Base-by-base conservation (phyloP, 1,140 invertebrate species). In the Solenopsis invicta region DNA sequence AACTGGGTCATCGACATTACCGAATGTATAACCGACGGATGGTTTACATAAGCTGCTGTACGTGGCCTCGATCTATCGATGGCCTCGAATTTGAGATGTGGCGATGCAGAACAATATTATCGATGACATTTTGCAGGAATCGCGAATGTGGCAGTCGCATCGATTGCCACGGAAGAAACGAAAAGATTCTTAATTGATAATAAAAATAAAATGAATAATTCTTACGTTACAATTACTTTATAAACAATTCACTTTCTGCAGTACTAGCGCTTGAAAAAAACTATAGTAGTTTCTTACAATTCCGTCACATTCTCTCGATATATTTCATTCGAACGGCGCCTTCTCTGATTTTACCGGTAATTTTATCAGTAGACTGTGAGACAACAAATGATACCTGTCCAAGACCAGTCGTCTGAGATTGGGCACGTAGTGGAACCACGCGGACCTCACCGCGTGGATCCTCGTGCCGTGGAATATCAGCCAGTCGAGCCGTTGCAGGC, bases 391-490 rank as follows among this genome's bases (percentile, higher is more conserved):
- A 21, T 87, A 91, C 69, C 88, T 91, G 18, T 93, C 88, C 12
- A 94, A 10, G 2, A 92, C 85, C 9, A 94, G 59, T 29, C 80
- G 80, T 0, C 78, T 91, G 4, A 94, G 50, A 61, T 90, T 92
- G 5, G 72, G 16, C n/a, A 93, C 10, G 37, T 89, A 81, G 4
- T 82, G 87, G 24, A 94, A 93, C 86, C 91, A 89, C 6, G 80
- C 21, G 1, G 89, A 34, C n/a, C 86, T 89, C 1, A 76, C 89
- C 21, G 72, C 87, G 13, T 85, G 64, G 8, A 94, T 64, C 34
- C 71, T 91, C 16, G 92, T 92, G 29, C 92, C 91, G 12, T 90
- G 91, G 41, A 94, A 86, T 18, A 91, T 89, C 48, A 94, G 37
- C 92, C 92, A 93, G 8, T 93, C 92, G 0, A 94, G 59, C 0